Evolutionary conservation across 2,113 vertebrate genomes (phyloP), one percentile per base, ranked within the genome.

Genomic region (Rattus rattus): DNA sequence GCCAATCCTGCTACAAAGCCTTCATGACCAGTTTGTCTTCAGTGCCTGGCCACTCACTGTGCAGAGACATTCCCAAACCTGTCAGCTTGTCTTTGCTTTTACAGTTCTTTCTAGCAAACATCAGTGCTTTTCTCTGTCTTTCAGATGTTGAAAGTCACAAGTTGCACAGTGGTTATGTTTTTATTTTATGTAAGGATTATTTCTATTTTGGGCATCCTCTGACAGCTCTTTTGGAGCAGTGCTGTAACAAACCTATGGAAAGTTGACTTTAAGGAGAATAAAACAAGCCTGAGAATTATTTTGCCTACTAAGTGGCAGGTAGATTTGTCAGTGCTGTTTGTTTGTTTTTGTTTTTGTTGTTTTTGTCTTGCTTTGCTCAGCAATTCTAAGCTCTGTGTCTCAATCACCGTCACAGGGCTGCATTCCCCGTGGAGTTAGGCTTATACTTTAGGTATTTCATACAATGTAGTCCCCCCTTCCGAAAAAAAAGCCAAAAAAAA

Each of bases 81-180:
- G 80, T 81, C 92, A 90, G 73, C 63, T 56, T 75, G 28, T 96
- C 94, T 95, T 96, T 96, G 92, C 70, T 88, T 92, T 90, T 70
- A 85, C 90, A 96, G 7, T 24, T 83, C 97, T 98, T 94, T 81
- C 95, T 77, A 84, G 54, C 81, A 98, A 89, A 96, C 96, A 96
- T 97, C 94, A 94, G 10, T 96, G 92, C 83, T 88, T 81, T 90
- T 79, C 56, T 96, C 98, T 83, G 92, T 81, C 77, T 95, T 98
- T 96, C 88, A 95, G 72, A 96, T 97, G 90, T 93, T 95, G 67
- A 96, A 97, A 98, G 96, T 89, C 63, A 94, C 97, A 98, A 97
- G 85, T 89, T 94, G 67, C 75, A 84, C 80, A 93, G 61, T 87
- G 43, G 49, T 91, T 77, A 80, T 96, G 95, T 97, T 97, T 95